These are phyloP conservation scores for Therioaphis trifolii DNA, from an alignment of 2,888 invertebrate genomes.

Conservation along the genomic window DNA sequence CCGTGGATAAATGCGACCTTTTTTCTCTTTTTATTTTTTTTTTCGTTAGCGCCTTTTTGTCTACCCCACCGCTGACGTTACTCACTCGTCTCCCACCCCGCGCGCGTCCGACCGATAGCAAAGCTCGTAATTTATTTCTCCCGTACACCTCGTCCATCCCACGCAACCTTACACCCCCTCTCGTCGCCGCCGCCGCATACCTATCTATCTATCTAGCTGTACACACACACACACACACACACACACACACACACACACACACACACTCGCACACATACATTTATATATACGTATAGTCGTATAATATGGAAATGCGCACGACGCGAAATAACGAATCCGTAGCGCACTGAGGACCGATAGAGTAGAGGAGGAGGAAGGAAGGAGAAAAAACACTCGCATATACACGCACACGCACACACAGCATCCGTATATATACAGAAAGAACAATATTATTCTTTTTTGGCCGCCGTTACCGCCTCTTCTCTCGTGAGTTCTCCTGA, in stretches of 20 bases:
- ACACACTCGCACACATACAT: not conserved
- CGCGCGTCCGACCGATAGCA: constrained; percentile 1
- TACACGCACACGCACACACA: constrained; percentile 41
- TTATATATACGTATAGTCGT: not conserved
- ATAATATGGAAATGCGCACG: constrained; percentile 58
- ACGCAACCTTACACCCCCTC: not conserved
- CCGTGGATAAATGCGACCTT: constrained; percentile 55
- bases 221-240: constrained; percentile 14
- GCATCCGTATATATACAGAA: constrained; percentile 9
- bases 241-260: too few relatives aligned
- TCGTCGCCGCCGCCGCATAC: constrained; percentile 1
- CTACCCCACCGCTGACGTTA: constrained; percentile 26
- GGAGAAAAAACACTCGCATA: constrained; percentile 30
- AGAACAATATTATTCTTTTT: constrained; percentile 61
- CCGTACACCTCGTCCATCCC: not conserved
- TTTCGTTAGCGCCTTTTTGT: constrained; percentile 56
- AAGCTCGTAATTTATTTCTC: constrained; percentile 60
- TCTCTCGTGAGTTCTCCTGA: constrained; percentile 21
- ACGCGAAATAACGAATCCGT: constrained; percentile 58
- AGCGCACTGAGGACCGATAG: not conserved
- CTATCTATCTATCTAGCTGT: not conserved
- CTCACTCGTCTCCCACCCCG: not conserved
- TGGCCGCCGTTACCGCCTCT: constrained; percentile 10
- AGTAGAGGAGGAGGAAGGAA: not conserved
- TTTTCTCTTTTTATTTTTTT: constrained; percentile 14